phyloP scores from a whole-genome alignment of 2,888 invertebrate genomes.

The Cryptus armator region DNA sequence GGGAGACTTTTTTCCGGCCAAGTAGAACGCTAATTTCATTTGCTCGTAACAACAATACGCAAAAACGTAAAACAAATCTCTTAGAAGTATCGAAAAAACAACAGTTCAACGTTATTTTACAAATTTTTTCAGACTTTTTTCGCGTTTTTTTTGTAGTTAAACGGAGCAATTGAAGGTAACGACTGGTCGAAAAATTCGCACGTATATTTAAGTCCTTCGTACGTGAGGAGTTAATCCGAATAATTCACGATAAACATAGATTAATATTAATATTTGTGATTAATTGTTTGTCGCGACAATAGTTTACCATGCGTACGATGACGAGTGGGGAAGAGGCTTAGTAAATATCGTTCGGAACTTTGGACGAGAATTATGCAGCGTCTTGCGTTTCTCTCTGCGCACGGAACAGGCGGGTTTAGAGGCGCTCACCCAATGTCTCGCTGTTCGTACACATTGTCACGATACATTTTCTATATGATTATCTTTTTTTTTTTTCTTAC shows the following conservation, averaged over 20 bases:
- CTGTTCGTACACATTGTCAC: slow-evolving; percentile 80
- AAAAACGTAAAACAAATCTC: no score
- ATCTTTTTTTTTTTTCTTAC: background rate
- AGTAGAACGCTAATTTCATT: no score
- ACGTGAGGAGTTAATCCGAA: no score
- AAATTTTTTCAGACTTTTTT: no score
- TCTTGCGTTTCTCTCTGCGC: slow-evolving; percentile 76
- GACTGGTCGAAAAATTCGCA: no score
- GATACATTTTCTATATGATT: background rate
- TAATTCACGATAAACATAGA: background rate
- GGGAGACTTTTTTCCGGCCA: no score
- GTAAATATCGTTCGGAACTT: slow-evolving; percentile 70
- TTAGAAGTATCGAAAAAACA: no score
- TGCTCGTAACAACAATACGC: no score
- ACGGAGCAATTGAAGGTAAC: no score
- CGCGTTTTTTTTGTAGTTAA: no score
- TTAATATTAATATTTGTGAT: background rate
- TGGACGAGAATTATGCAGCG: slow-evolving; percentile 71
- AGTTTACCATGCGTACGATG: slow-evolving; percentile 23
- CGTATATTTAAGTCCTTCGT: no score
- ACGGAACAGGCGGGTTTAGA: slow-evolving; percentile 84
- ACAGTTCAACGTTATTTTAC: no score
- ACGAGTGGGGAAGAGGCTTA: slow-evolving; percentile 53
- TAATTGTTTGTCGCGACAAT: background rate
- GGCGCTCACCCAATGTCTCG: slow-evolving; percentile 81